phyloP scores from a whole-genome alignment of 23 tunicate species.

The Trididemnum nubilum region DNA sequence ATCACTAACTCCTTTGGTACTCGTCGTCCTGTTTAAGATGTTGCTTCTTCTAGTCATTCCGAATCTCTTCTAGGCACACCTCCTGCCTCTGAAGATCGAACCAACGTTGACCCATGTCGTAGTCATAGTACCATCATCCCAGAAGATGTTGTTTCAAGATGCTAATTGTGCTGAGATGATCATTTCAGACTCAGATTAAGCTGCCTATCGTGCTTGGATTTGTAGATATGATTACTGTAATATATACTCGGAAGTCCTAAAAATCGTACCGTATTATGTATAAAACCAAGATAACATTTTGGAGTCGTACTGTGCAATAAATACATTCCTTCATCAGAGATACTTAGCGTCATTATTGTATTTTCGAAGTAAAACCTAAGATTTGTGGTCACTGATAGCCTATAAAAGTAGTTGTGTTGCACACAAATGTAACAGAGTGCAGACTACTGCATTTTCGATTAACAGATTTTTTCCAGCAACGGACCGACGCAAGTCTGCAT shows the following conservation, averaged over 20 bases:
- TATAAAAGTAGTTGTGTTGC: neutral
- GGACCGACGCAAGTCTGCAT: constrained; percentile 8
- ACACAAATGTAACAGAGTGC: constrained; percentile 14
- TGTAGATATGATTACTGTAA: constrained; percentile 5
- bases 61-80: constrained; percentile 16
- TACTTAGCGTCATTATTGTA: constrained; percentile 12
- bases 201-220: neutral
- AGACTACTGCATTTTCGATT: constrained; percentile 12
- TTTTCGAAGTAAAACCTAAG: constrained; percentile 7
- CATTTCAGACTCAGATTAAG: constrained; percentile 13
- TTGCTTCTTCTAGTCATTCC: constrained; percentile 27
- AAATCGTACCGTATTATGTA: neutral
- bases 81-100: constrained; percentile 22
- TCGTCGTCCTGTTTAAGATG: constrained; percentile 19
- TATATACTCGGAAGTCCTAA: neutral
- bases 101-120: too few species aligned
- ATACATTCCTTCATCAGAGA: constrained; percentile 1
- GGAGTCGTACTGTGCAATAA: constrained; percentile 8
- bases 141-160: constrained; percentile 15
- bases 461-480: constrained; percentile 1
- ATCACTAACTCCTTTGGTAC: constrained; percentile 31
- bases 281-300: neutral
- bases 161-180: constrained; percentile 15
- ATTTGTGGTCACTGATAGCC: constrained; percentile 5
- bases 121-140: constrained; percentile 10